Base-by-base conservation (phyloP, 2,888 invertebrate genomes). In the Napeogenes sylphis region DNA sequence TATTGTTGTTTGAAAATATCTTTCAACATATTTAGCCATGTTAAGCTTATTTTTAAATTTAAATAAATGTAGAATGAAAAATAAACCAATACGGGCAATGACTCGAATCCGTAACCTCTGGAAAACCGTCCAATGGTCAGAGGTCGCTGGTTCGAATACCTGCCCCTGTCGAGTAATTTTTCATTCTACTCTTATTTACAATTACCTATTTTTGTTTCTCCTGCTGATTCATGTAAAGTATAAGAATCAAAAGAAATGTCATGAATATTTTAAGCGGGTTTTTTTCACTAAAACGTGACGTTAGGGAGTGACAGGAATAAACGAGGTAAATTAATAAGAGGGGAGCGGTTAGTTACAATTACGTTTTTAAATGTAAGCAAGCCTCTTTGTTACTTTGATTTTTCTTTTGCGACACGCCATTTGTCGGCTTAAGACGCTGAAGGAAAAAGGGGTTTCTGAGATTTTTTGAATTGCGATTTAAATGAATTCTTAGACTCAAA, bases 341-440 rank as follows among this genome's bases (percentile, higher is more conserved):
- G 82, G 84, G 87, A 80, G 82, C 82, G 90, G 90, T 90, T 90
- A 87, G 87, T 89, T 87, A 90, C 90, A 90, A 90, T 90, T 90
- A 90, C 85, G 82, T 83, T 87, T 90, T 90, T 88, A 87, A 89
- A 89, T 87, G 88, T 86, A 87, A 89, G 86, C 87, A 86, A 89
- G 83, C 81, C 76, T 83, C 78, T 80, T 84, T 85, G 85, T 86
- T 82, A 79, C 79, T 85, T 87, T 87, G 87, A 88, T 89, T 90
- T 90, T 87, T 86, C 85, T 86, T 85, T 81, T 77, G 84, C 84
- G 88, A 87, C 89, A 87, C 75, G 84, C 85, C 82, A 87, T 90
- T 90, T 88, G 84, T 88, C 81, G 75, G 79, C 64, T 67, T 65
- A 51, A 5, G 51, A 62, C 68, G 68, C 66, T 61, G 21, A 61